Evolutionary conservation across 2,888 invertebrate species (phyloP), one percentile per base, ranked within the genome.

Genomic region (Hydropsyche betteni): DNA sequence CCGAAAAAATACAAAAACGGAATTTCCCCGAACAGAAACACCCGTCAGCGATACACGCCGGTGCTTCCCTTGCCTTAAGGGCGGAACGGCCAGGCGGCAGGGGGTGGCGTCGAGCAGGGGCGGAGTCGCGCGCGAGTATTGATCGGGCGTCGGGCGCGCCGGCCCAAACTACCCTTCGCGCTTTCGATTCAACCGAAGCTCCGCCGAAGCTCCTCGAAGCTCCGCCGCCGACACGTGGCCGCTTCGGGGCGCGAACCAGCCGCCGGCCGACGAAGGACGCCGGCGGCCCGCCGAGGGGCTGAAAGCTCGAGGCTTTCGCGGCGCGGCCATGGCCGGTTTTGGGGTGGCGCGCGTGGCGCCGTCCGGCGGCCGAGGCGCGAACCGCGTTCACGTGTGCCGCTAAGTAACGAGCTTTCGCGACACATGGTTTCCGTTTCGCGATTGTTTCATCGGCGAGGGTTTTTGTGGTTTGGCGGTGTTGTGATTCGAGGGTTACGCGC

Each of bases 121-220:
- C 84, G 83, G 85, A 84, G 84, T 82, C 84, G 83, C 86, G 87
- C 84, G 83, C 86, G 87, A 87, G 83, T 83, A 85, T 86, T 86
- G 87, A 79, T 79, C 70, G 77, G 78, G 74, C 75, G 71, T 75
- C 44, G 44, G 77, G 69, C 74, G 68, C 77, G 74, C 76, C 68
- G 74, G 51, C 75, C 70, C 44, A 6, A 10, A 44, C 44, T 44
- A 44, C 44, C 44, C 44, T 44, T 10, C 7, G 1, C 3, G 4
- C 3, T 44, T 44, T 44, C 44, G 7, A 44, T 44, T 44, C 1
- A 8, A 44, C 10, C 10, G n/a, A n/a, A n/a, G n/a, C n/a, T n/a
- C 44, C 7, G 10, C 6, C 6, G 10, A 1, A 4, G 24, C 1
- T 2, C 24, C 1, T 2, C 24, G 24, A 24, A n/a, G 24, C 24